Evolutionary conservation across 2,888 invertebrate species (phyloP), one percentile per base, ranked within the genome.

Genomic region (Copidosoma aretas): DNA sequence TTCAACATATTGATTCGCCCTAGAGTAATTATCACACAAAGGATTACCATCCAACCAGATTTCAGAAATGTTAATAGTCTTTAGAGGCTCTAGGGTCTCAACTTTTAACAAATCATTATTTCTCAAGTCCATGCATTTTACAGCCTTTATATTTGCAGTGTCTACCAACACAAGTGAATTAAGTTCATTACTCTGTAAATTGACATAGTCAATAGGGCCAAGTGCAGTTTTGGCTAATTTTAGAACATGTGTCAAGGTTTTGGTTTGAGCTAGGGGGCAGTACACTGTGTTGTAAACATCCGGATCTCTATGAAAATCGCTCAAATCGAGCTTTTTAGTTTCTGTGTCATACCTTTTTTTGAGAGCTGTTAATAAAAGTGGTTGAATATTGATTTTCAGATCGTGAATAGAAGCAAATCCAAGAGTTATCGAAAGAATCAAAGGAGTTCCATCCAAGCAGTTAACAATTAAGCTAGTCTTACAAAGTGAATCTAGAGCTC

Each of bases 1-100:
- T 57, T 86, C 86, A 17, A 91, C 83, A 78, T 93, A 93, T 4
- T 87, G 84, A 0, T 84, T 80, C 0, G 88, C 85, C 63, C 88
- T 88, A 0, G 83, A 86, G 76, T 88, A 90, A 75, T 89, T 88
- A 62, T 87, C 86, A 78, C 92, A 91, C 0, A 93, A 75, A 0
- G 91, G 91, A 84, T 93, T 93, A 0, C 89, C 90, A 76, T 91
- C 91, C 41, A 93, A 79, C 72, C 81, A 84, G 12, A 93, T 77
- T 54, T 87, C 85, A 3, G 78, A 79, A 1, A 91, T 78, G 0
- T 83, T 78, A 59, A 90, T 71, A 0, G 81, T 75, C 51, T 77
- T 79, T 1, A 86, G 76, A 12, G 82, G 81, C 0, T 73, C 64
- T 0, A 88, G 70, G 4, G 63, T 46, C 5, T 77, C 76, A 70